Evolutionary conservation across 1,140 invertebrate species (phyloP).

Genomic region (Stenopsyche tienmushanensis): DNA sequence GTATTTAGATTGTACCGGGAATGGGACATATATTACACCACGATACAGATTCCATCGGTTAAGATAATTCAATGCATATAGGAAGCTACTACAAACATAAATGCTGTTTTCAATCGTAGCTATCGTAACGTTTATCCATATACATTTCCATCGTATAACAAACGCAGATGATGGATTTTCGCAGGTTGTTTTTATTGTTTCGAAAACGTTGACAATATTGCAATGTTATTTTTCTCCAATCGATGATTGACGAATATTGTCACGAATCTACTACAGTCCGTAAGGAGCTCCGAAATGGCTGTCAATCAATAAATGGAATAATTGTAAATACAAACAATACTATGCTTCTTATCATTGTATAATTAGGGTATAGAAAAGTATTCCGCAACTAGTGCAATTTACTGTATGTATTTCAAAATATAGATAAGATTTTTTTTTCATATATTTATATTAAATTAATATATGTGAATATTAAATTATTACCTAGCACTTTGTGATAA

Average conservation of each 20-base stretch:
- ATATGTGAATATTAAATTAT: constrained; percentile 1
- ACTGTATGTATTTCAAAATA: constrained; percentile 27
- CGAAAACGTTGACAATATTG: constrained; percentile 37
- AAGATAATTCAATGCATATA: constrained; percentile 12
- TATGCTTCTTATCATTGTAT: constrained; percentile 28
- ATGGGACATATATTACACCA: constrained; percentile 22
- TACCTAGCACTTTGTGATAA: constrained; percentile 39
- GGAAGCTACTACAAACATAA: too few species aligned
- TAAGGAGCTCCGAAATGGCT: constrained; percentile 35
- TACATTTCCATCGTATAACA: not conserved
- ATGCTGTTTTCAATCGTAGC: constrained; percentile 10
- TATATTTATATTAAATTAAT: not conserved
- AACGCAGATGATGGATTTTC: not conserved
- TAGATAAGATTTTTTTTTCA: constrained; percentile 5
- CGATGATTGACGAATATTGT: constrained; percentile 20
- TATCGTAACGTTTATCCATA: too few species aligned
- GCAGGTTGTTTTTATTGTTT: constrained; percentile 35
- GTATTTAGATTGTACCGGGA: constrained; percentile 14
- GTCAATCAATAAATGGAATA: constrained; percentile 34
- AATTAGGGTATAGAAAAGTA: constrained; percentile 30
- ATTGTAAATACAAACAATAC: constrained; percentile 32
- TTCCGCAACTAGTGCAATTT: constrained; percentile 32
- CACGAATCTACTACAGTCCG: constrained; percentile 19
- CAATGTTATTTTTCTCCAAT: constrained; percentile 7
- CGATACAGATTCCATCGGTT: constrained; percentile 39